Conservation (phyloP, 92 coral and sea anemone species). For the Paragorgia papillata region DNA sequence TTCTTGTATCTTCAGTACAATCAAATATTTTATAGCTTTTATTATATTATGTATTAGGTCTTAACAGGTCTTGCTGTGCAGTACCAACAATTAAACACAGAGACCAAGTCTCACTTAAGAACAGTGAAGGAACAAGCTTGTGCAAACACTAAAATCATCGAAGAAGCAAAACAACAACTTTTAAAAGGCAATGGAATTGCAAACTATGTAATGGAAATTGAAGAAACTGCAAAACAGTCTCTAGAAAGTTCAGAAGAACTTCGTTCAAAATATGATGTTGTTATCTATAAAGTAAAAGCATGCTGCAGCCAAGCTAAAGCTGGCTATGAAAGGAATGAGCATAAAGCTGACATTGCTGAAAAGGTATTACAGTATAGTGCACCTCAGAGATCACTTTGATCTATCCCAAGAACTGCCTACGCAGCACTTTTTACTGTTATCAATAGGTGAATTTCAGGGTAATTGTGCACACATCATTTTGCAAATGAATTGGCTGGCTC, state of each 20-base stretch:
- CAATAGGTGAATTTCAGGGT: no score
- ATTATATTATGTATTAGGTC: not conserved
- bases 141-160: constrained; percentile 15
- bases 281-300: constrained; percentile 25
- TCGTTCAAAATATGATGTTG: constrained; percentile 21
- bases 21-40: no score
- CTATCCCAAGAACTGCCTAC: not conserved
- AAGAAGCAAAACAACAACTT: constrained; percentile 32
- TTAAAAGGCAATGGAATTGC: constrained; percentile 32
- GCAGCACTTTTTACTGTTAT: no score
- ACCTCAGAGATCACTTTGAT: not conserved
- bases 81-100: constrained; percentile 23
- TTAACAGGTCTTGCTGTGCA: constrained; percentile 35
- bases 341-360: constrained; percentile 43
- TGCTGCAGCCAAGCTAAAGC: constrained; percentile 34
- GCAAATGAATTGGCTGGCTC: no score
- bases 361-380: no score
- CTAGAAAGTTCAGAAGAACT: constrained; percentile 13
- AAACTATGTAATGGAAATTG: constrained; percentile 13
- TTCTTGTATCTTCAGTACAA: not conserved
- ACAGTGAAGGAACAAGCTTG: constrained; percentile 36
- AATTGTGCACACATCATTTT: no score
- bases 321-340: constrained; percentile 38
- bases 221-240: constrained; percentile 22
- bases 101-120: constrained; percentile 29